Conservation (phyloP, 2,113 vertebrate genomes). For the Antechinus flavipes region DNA sequence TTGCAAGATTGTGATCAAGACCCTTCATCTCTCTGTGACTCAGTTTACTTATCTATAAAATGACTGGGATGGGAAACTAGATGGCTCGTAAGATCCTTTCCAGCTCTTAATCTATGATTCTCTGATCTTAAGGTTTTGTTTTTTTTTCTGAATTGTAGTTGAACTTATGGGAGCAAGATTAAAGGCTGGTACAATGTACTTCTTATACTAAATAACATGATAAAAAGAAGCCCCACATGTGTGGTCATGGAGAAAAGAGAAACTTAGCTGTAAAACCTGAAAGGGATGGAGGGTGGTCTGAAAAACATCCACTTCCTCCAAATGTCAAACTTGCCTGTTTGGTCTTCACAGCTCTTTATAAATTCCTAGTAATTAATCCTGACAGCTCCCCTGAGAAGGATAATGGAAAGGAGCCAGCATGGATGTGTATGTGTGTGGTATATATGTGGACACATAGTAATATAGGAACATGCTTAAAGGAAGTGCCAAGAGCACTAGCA, state of each 20-base stretch:
- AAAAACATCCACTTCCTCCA: constrained; percentile 32
- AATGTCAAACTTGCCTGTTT: not conserved
- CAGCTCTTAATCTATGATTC: not conserved
- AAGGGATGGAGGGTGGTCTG: not conserved
- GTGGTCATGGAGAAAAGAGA: not conserved
- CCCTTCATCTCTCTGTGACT: not conserved
- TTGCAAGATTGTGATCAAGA: not conserved
- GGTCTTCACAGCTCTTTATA: not conserved
- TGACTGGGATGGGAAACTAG: not conserved
- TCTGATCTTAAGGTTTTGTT: not conserved
- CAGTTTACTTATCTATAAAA: not conserved
- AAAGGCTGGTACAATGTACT: not conserved
- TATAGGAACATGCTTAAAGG: not conserved
- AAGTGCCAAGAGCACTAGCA: not conserved
- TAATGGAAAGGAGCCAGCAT: constrained; percentile 17
- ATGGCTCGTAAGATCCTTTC: not conserved
- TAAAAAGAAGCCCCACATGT: not conserved
- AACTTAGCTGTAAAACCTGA: not conserved
- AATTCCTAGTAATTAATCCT: constrained; percentile 40
- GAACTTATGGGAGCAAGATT: not conserved
- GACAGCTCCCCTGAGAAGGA: constrained; percentile 33
- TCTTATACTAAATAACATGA: not conserved
- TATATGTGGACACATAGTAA: not conserved
- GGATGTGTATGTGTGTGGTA: not conserved
- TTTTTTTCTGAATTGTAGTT: not conserved